phyloP scores from a whole-genome alignment of 2,797 vertebrate genomes.

The Rachycentron canadum region DNA sequence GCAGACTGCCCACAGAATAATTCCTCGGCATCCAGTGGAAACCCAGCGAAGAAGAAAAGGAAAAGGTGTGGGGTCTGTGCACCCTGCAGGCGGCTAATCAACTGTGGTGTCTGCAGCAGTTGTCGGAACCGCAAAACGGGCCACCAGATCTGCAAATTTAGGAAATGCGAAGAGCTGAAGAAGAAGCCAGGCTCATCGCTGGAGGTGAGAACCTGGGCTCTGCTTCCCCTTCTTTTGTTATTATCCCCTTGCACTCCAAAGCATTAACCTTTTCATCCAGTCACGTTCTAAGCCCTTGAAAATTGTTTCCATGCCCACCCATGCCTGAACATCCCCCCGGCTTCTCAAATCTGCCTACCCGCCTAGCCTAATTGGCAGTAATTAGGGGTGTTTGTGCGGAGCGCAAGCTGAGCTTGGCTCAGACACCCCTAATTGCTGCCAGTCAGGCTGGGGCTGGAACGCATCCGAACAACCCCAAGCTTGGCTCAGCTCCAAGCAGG shows the following conservation, averaged over 20 bases:
- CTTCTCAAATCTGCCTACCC: slow-evolving; percentile 90
- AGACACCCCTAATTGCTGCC: slow-evolving; percentile 91
- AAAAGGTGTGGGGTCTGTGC: slow-evolving; percentile 98
- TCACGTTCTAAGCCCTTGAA: slow-evolving; percentile 90
- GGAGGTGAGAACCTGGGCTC: slow-evolving; percentile 91
- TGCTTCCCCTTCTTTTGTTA: slow-evolving; percentile 83
- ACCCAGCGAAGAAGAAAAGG: slow-evolving; percentile 99
- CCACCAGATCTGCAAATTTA: slow-evolving; percentile 99
- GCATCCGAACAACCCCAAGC: slow-evolving; percentile 87
- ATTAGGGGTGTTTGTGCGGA: slow-evolving; percentile 90
- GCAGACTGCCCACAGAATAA: slow-evolving; percentile 99
- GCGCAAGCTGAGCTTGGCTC: slow-evolving; percentile 89
- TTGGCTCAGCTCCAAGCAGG: slow-evolving; percentile 89
- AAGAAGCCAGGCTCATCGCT: slow-evolving; percentile 98
- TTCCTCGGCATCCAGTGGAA: slow-evolving; percentile 91
- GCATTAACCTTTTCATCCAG: slow-evolving; percentile 91
- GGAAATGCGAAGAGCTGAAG: slow-evolving; percentile 99
- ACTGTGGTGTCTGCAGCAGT: slow-evolving; percentile 99
- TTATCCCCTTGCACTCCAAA: slow-evolving; percentile 85
- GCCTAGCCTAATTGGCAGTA: slow-evolving; percentile 91
- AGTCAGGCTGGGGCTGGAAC: slow-evolving; percentile 91
- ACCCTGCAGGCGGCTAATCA: slow-evolving; percentile 99
- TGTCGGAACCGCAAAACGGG: slow-evolving; percentile 99
- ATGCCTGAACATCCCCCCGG: slow-evolving; percentile 88
- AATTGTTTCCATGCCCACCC: slow-evolving; percentile 90